Conservation (phyloP, 2,797 vertebrate genomes). For the Propithecus deckenii region DNA sequence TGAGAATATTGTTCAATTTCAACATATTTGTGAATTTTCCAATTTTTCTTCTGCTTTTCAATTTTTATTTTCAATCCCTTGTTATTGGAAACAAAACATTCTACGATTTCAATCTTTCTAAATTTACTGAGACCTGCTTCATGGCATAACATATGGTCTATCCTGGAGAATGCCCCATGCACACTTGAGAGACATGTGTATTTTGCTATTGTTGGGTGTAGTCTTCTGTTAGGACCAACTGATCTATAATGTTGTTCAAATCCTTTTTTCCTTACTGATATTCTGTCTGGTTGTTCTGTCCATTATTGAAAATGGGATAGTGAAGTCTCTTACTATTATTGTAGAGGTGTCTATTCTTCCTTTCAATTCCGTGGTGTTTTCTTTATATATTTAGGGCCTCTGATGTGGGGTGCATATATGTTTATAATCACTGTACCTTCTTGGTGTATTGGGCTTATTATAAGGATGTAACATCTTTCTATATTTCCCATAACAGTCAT, state of each 20-base stretch:
- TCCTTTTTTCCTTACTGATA: not conserved
- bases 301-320: not conserved
- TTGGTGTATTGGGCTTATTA: not conserved
- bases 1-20: not conserved
- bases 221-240: not conserved
- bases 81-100: not conserved
- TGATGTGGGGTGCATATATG: not conserved
- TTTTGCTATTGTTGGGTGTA: not conserved
- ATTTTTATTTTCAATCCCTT: not conserved
- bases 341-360: not conserved
- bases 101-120: not conserved
- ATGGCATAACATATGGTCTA: not conserved
- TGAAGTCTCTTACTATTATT: not conserved
- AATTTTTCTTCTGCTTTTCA: not conserved
- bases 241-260: not conserved
- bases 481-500: not conserved
- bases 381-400: not conserved
- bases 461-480: not conserved
- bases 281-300: not conserved
- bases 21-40: not conserved
- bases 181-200: not conserved
- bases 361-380: not conserved
- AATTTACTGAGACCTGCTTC: not conserved
- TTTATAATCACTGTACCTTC: not conserved
- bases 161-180: not conserved